Base-by-base conservation (phyloP, 2,888 invertebrate species). In the Cylloceria caligata region DNA sequence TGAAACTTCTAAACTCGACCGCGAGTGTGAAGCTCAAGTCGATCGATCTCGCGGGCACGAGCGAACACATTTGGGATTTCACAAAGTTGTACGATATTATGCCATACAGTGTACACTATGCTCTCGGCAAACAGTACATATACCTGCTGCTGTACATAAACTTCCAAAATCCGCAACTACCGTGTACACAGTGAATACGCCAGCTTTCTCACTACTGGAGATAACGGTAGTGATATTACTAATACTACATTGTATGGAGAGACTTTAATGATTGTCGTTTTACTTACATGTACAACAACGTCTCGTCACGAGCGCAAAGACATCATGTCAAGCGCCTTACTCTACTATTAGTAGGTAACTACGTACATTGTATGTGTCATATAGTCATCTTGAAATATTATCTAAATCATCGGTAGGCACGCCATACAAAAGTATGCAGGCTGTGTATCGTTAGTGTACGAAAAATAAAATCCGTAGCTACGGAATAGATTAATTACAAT, bases 1-100 rank as follows among this genome's bases (percentile, higher is more conserved):
- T 36, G 49, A 62, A 49, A 62, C 60, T 68, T 36, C 30, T 67
- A 1, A 39, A 39, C 62, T 62, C 62, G 39, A 30, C 16, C 60
- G 60, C 60, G 60, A 34, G 60, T 62, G 67, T 64, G 36, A 55
- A 65, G 49, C 69, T 55, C 75, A 36, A 75, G 65, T 71, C 65
- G 80, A 80, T 80, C 80, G 80, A 80, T 75, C 65, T 65, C 65
- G 65, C 75, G 57, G 21, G 57, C 57, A 57, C 47, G 39, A 75
- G 65, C 65, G n/a, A 80, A 71, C 80, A 80, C 73, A 75, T 75
- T 80, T 80, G 57, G 68, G 65, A 80, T 80, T 80, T 80, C 80
- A 71, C 80, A 65, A 71, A 57, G 68, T 74, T 74, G 74, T 74
- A 74, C n/a, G 52, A 30, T 62, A 62, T 47, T 71, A 47, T 68